These are phyloP conservation scores for Pararge aegeria DNA, from an alignment of 1,140 invertebrate species.

Conservation along the genomic window DNA sequence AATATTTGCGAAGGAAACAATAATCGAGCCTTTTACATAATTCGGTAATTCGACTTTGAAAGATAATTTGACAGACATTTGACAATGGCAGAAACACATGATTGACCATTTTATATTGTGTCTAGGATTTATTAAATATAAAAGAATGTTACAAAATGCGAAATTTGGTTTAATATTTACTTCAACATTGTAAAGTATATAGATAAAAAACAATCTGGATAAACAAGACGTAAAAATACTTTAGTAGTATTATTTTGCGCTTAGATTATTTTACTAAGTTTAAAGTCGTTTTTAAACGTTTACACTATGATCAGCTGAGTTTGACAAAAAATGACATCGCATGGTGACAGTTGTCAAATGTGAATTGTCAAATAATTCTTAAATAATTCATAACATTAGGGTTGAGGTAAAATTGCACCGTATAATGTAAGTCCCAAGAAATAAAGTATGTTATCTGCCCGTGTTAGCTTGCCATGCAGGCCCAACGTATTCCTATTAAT, in stretches of 20 bases:
- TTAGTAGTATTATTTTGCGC: no score
- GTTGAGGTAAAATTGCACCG: neutral
- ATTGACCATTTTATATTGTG: neutral
- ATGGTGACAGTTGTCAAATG: no score
- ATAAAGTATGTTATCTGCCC: constrained; percentile 5
- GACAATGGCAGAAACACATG: constrained; percentile 11
- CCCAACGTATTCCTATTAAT: neutral
- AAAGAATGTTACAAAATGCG: no score
- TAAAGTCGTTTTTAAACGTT: no score
- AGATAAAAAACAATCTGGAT: no score
- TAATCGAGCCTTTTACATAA: constrained; percentile 59
- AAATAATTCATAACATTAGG: neutral
- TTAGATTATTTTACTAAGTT: no score
- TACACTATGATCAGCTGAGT: neutral
- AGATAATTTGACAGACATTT: constrained; percentile 36
- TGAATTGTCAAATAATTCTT: constrained; percentile 6
- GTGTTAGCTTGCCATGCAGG: constrained; percentile 10
- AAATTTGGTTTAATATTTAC: no score
- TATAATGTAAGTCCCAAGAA: neutral
- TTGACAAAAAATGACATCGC: neutral
- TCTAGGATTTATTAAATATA: no score
- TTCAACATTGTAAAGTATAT: neutral
- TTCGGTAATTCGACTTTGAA: constrained; percentile 36
- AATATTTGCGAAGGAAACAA: constrained; percentile 23
- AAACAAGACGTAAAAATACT: no score